Base-by-base conservation (phyloP, 2,888 invertebrate species). In the Patella pellucida region DNA sequence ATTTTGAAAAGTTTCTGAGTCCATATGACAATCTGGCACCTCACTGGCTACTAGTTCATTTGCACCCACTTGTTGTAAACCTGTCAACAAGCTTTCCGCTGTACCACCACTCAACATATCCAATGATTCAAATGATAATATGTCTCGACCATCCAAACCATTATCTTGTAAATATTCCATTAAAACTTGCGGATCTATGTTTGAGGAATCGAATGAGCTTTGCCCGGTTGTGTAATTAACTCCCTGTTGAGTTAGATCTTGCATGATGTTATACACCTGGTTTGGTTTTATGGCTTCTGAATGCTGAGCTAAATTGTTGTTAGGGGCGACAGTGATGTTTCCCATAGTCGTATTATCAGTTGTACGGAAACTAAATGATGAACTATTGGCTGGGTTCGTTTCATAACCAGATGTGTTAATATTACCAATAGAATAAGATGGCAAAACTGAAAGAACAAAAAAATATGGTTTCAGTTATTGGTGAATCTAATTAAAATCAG, bases 311-410 rank as follows among this genome's bases (percentile, higher is more conserved):
- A 41, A 41, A 41, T 41, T 71, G 62, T 23, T 77, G 74, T 23
- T 72, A 68, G 0, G 75, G 62, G 67, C 76, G 52, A 79, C 74
- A 9, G 79, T 82, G 52, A 84, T 79, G 70, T 77, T 83, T 52
- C 82, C 82, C 77, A 83, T 81, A 27, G 76, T 77, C 0, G 82
- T 81, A 72, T 82, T 83, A 72, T 84, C 84, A 0, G 76, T 72
- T 11, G 82, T 80, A 31, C 81, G 72, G 67, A 77, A 76, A 52
- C 73, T 79, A 62, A 78, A 74, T 51, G 80, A 72, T 7, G 76
- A 72, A 15, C 72, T 69, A 9, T 41, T 41, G 9, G 41, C 7
- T 1, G 41, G 41, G 41, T 41, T 41, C 9, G 41, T 41, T 41
- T 41, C 41, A 41, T 41, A 41, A 41, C 0, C 41, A 41, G 41